These are phyloP conservation scores for Turritopsis dohrnii DNA, from an alignment of 30 jellyfish, hydroid and myxozoan species.

Conservation along the genomic window DNA sequence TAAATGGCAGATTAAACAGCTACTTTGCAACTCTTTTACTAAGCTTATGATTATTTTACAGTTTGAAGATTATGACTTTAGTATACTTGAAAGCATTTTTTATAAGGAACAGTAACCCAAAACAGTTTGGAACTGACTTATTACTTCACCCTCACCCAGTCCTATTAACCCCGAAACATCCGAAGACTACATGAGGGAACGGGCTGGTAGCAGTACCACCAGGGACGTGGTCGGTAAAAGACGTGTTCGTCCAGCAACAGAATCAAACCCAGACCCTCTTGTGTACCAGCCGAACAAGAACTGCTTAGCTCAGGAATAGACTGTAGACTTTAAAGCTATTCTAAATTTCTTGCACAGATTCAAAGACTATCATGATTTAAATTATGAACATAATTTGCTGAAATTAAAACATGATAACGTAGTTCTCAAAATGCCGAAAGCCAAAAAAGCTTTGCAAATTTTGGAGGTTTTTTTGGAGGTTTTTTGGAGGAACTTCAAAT, in stretches of 20 bases:
- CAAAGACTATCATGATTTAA: background rate
- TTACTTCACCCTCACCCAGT: too few species aligned
- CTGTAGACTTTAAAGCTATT: background rate
- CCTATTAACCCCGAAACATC: too few species aligned
- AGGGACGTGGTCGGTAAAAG: too few species aligned
- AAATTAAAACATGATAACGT: background rate
- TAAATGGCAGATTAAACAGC: background rate
- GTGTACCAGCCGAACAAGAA: background rate
- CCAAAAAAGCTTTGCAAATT: too few species aligned
- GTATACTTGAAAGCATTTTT: background rate
- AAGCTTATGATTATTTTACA: background rate
- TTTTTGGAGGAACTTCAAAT: background rate
- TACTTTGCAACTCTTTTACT: background rate
- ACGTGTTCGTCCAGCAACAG: too few species aligned
- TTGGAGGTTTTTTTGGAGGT: background rate
- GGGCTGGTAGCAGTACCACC: too few species aligned
- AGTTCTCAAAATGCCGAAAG: background rate
- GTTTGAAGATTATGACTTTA: background rate
- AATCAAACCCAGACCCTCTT: too few species aligned
- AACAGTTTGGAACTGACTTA: background rate
- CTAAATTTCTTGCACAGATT: background rate
- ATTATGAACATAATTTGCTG: background rate
- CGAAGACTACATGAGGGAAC: too few species aligned
- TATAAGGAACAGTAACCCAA: background rate
- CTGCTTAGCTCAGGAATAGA: background rate